Conservation (phyloP, 92 coral and sea anemone species). For the Heteractis magnifica region DNA sequence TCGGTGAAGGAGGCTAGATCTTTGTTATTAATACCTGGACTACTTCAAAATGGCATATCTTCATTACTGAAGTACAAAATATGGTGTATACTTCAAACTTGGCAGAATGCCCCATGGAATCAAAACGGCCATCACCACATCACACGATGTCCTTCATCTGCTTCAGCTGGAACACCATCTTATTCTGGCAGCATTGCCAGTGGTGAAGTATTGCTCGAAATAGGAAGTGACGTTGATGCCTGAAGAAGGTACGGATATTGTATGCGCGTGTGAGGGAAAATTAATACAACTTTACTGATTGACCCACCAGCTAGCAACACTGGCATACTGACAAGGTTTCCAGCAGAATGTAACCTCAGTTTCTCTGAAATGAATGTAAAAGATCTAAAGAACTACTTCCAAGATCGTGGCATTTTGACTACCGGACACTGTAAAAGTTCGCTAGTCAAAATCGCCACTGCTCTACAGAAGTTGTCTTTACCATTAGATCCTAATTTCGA, state of each 20-base stretch:
- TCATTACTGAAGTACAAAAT: slow-evolving; percentile 19
- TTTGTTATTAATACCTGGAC: slow-evolving; percentile 8
- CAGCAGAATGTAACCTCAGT: slow-evolving; percentile 33
- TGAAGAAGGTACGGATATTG: slow-evolving; percentile 30
- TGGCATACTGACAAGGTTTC: slow-evolving; percentile 52
- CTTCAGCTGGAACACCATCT: neutral
- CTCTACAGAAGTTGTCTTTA: no score
- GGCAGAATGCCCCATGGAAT: neutral
- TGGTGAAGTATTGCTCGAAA: slow-evolving; percentile 15
- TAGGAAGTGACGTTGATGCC: slow-evolving; percentile 18
- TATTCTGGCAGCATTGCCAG: slow-evolving; percentile 11
- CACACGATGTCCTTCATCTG: slow-evolving; percentile 10
- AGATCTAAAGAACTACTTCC: no score
- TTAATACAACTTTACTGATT: slow-evolving; percentile 16
- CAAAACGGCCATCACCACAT: neutral
- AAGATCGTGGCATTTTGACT: no score
- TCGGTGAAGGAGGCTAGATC: no score
- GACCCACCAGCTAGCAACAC: slow-evolving; percentile 49
- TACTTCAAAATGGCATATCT: slow-evolving; percentile 35
- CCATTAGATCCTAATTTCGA: no score
- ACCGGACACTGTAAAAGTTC: no score
- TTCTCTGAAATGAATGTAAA: no score
- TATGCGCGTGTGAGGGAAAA: slow-evolving; percentile 32
- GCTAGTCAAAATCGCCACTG: no score
- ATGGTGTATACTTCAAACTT: slow-evolving; percentile 19